These are phyloP conservation scores for Scaptomyza parva DNA, from an alignment of 2,888 invertebrate genomes.

Conservation along the genomic window DNA sequence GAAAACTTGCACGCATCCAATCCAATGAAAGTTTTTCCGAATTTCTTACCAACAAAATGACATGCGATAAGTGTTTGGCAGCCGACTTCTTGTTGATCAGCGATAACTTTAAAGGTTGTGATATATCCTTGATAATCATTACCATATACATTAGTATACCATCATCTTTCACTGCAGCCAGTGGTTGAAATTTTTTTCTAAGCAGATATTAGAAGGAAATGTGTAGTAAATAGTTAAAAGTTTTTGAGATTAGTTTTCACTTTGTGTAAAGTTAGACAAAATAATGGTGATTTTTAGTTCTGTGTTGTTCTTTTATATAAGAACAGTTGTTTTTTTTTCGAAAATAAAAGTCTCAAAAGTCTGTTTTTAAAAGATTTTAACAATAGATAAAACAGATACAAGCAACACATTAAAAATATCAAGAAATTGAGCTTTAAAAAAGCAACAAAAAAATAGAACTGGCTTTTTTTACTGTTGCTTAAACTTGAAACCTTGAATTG, in stretches of 20 bases:
- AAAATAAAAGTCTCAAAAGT: no score
- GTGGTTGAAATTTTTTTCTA: conserved; percentile 67
- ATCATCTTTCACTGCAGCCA: conserved; percentile 75
- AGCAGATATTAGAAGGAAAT: background rate
- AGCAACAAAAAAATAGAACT: background rate
- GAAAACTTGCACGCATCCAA: conserved; percentile 85
- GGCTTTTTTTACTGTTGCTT: background rate
- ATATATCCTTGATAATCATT: conserved; percentile 77
- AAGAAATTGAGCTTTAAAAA: background rate
- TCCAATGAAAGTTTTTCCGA: conserved; percentile 50
- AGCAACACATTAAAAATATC: background rate
- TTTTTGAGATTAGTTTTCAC: background rate
- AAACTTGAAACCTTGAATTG: background rate
- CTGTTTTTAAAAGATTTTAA: no score
- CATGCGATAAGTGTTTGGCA: conserved; percentile 80
- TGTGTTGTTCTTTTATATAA: no score
- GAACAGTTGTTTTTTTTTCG: background rate
- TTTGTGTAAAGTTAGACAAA: background rate
- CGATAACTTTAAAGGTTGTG: conserved; percentile 73
- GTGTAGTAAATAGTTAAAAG: no score
- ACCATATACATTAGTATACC: conserved; percentile 82
- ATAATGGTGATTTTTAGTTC: no score
- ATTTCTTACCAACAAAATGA: conserved; percentile 77
- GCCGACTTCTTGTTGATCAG: conserved; percentile 80
- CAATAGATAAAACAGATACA: background rate